A percentile compares a stretch with the other conserved stretches of the same genome.
Evolutionary conservation across 2,797 vertebrate species (phyloP).

Genomic region (Cyprinodon diabolis): DNA sequence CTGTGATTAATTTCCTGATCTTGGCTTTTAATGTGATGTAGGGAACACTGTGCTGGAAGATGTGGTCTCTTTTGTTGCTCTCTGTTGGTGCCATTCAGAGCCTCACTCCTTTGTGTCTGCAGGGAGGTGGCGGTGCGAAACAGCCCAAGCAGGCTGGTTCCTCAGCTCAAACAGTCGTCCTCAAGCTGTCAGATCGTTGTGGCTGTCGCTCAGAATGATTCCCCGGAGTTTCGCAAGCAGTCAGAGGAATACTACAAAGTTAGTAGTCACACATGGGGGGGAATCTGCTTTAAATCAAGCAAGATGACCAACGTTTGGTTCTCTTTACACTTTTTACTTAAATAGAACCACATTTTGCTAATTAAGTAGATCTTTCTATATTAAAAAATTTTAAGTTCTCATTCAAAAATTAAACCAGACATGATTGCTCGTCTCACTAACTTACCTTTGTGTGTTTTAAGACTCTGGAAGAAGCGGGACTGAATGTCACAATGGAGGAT

Average conservation of each 20-base stretch:
- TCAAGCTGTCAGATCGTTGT: constrained; percentile 80
- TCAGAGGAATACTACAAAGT: constrained; percentile 87
- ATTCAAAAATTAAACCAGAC: not conserved
- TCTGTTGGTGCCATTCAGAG: constrained; percentile 35
- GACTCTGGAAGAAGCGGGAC: constrained; percentile 68
- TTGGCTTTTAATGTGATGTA: not conserved
- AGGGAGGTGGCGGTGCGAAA: constrained; percentile 90
- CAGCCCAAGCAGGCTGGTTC: constrained; percentile 83
- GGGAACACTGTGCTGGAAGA: constrained; percentile 1
- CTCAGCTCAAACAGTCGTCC: constrained; percentile 47
- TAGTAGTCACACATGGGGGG: constrained; percentile 30
- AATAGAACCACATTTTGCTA: not conserved
- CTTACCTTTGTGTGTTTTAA: constrained; percentile 29
- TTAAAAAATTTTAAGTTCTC: not conserved
- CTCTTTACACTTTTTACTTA: not conserved
- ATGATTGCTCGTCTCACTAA: not conserved
- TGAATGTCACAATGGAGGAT: constrained; percentile 79
- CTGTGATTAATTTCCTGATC: not conserved
- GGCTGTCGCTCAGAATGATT: constrained; percentile 87
- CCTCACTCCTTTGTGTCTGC: constrained; percentile 47
- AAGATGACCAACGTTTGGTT: not conserved
- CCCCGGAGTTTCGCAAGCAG: constrained; percentile 88
- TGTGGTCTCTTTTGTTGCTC: not conserved
- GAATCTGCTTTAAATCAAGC: not conserved
- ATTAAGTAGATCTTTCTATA: not conserved